A percentile compares a stretch with the other conserved stretches of the same genome.
Conservation (phyloP, 2,797 vertebrate genomes). For the Eurystomus glaucurus region DNA sequence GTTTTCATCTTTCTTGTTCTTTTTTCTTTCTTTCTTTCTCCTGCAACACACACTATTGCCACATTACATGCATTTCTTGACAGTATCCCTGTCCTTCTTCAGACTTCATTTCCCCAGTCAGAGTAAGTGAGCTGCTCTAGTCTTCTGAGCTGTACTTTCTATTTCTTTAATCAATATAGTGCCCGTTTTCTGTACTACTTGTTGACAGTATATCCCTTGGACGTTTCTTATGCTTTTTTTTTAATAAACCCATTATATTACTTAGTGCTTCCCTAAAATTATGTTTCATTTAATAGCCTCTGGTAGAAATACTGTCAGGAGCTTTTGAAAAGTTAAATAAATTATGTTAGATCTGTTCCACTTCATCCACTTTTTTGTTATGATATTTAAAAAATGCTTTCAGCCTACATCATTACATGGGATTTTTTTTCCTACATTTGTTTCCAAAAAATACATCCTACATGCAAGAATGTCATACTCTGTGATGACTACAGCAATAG, state of each 20-base stretch:
- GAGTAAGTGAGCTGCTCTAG: not conserved
- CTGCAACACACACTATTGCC: not conserved
- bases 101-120: not conserved
- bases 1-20: not conserved
- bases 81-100: not conserved
- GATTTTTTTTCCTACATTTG: constrained; percentile 44
- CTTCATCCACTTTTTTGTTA: not conserved
- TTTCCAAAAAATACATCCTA: constrained; percentile 29
- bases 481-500: constrained; percentile 10
- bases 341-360: not conserved
- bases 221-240: not conserved
- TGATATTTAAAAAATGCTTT: constrained; percentile 7
- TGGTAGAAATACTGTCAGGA: constrained; percentile 2
- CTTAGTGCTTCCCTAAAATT: not conserved
- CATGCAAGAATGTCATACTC: constrained; percentile 41
- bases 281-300: not conserved
- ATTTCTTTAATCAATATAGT: not conserved
- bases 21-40: not conserved
- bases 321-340: constrained; percentile 16
- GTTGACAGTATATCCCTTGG: not conserved
- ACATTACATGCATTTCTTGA: not conserved
- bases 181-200: not conserved
- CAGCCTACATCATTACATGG: constrained; percentile 28
- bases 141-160: not conserved
- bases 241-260: not conserved